These are phyloP conservation scores for Acronicta aceris DNA, from an alignment of 2,888 invertebrate genomes.

Conservation along the genomic window DNA sequence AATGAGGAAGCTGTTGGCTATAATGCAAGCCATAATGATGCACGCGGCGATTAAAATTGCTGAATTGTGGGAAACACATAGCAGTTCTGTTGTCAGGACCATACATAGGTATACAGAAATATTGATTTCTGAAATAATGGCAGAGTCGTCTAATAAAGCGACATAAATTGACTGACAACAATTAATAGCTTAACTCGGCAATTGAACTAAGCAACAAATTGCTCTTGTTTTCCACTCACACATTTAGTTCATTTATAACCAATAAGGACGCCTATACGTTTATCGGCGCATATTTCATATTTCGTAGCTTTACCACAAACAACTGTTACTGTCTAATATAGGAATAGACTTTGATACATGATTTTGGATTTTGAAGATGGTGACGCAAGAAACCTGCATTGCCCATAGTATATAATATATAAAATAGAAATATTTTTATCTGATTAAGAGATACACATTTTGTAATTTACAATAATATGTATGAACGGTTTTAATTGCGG, in stretches of 20 bases:
- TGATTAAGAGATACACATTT: too few relatives aligned
- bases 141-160: not conserved
- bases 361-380: not conserved
- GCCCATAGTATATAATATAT: too few relatives aligned
- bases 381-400: not conserved
- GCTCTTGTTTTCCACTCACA: not conserved
- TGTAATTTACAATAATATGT: too few relatives aligned
- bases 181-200: not conserved
- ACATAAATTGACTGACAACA: not conserved
- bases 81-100: not conserved
- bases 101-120: too few relatives aligned
- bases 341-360: constrained; percentile 24
- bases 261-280: constrained; percentile 21
- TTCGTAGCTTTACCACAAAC: constrained; percentile 8
- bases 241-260: constrained; percentile 3
- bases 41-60: not conserved
- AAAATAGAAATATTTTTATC: too few relatives aligned
- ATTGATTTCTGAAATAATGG: too few relatives aligned
- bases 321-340: constrained; percentile 2
- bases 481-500: too few relatives aligned
- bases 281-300: not conserved
- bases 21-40: constrained; percentile 8
- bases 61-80: not conserved
- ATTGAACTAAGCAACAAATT: not conserved
- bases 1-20: constrained; percentile 8